Conservation (phyloP, 2,797 vertebrate genomes). For the Centropyge bicolor region DNA sequence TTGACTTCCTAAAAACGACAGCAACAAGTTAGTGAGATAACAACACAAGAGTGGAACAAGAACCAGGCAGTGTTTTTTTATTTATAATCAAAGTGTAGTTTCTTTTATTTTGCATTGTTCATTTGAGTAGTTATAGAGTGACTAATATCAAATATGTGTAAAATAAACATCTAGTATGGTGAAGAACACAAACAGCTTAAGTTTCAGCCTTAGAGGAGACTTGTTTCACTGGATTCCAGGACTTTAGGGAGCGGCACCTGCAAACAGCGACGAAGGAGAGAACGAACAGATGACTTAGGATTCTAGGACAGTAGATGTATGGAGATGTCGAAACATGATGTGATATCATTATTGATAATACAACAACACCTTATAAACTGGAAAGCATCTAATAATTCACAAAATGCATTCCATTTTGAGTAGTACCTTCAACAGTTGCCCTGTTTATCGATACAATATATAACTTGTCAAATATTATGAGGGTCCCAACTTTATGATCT, state of each 20-base stretch:
- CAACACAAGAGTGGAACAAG: slow-evolving; percentile 23
- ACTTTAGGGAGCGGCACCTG: slow-evolving; percentile 95
- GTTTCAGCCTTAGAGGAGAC: slow-evolving; percentile 73
- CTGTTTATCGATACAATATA: not conserved
- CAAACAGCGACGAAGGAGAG: slow-evolving; percentile 40
- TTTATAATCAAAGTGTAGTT: slow-evolving; percentile 9
- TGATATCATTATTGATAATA: not conserved
- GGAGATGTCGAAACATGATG: not conserved
- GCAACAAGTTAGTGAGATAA: slow-evolving; percentile 4
- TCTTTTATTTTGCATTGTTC: slow-evolving; percentile 8
- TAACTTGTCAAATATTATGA: not conserved
- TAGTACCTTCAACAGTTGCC: not conserved
- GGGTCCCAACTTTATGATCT: not conserved
- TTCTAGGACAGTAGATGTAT: not conserved
- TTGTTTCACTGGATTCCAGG: slow-evolving; percentile 88
- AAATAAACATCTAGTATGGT: slow-evolving; percentile 35
- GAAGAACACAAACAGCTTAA: slow-evolving; percentile 22
- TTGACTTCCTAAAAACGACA: slow-evolving; percentile 20
- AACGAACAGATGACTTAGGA: slow-evolving; percentile 13
- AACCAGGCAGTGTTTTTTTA: not conserved
- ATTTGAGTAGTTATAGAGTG: not conserved
- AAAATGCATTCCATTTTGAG: not conserved
- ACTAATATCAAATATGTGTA: slow-evolving; percentile 25
- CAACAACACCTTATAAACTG: not conserved
- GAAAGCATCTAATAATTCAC: not conserved